phyloP scores from a whole-genome alignment of 2,113 vertebrate species.

The Ochotona princeps region DNA sequence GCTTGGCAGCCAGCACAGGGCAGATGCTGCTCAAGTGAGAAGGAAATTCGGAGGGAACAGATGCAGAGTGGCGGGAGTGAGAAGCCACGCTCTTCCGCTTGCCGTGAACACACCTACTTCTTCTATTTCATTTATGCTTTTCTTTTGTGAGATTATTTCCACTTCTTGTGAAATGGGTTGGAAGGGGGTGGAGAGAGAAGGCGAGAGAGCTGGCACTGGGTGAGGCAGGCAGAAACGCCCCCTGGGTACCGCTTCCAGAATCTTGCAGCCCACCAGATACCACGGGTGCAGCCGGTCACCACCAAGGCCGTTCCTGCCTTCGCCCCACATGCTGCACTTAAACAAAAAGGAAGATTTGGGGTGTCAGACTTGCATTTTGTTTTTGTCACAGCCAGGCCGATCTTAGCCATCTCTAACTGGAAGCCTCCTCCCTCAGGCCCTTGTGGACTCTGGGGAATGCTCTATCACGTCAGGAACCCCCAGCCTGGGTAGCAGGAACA shows the following conservation, averaged over 20 bases:
- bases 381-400: too few relatives aligned
- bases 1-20: background rate
- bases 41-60: background rate
- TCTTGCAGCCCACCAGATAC: too few relatives aligned
- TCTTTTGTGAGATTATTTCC: background rate
- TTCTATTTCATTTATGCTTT: background rate
- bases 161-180: background rate
- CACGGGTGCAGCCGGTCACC: too few relatives aligned
- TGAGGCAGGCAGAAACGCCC: too few relatives aligned
- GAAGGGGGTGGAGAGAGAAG: background rate
- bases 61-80: fast-evolving
- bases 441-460: background rate
- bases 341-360: background rate
- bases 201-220: too few relatives aligned
- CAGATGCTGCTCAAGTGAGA: background rate
- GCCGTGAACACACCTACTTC: background rate
- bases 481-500: background rate
- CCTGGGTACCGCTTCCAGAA: background rate
- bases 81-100: background rate
- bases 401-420: too few relatives aligned
- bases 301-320: fast-evolving
- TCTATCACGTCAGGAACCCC: background rate
- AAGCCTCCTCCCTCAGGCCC: background rate
- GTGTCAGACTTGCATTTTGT: too few relatives aligned
- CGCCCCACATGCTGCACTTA: background rate